Evolutionary conservation across 2,888 invertebrate genomes (phyloP).

Genomic region (Sinhomidia bicolor): DNA sequence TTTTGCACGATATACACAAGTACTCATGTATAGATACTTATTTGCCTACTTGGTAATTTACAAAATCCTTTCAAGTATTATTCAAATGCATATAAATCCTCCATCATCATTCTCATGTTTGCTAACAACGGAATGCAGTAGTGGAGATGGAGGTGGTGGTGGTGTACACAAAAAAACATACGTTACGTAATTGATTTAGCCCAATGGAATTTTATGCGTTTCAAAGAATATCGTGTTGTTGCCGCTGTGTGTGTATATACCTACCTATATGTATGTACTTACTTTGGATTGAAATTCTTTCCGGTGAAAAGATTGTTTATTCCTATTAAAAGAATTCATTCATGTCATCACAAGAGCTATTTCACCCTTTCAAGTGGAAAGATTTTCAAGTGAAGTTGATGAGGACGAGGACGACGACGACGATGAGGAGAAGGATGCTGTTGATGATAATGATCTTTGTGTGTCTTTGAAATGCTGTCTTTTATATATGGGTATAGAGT

Average conservation of each 20-base stretch:
- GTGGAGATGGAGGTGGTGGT: too few species aligned
- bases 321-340: background rate
- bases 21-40: background rate
- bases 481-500: too few species aligned
- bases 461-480: too few species aligned
- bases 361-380: background rate
- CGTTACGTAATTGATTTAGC: slow-evolving; percentile 19
- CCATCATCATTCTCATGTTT: background rate
- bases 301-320: background rate
- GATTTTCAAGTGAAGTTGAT: background rate
- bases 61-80: slow-evolving; percentile 26
- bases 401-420: too few species aligned
- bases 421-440: too few species aligned
- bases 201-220: background rate
- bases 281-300: slow-evolving; percentile 1
- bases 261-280: too few species aligned
- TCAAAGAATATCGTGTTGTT: too few species aligned
- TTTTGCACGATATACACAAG: background rate
- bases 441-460: too few species aligned
- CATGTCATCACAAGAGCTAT: background rate
- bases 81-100: background rate
- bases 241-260: too few species aligned
- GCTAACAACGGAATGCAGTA: too few species aligned
- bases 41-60: background rate
- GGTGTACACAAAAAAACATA: too few species aligned